These are phyloP conservation scores for Turritopsis dohrnii DNA, from an alignment of 30 jellyfish, hydroid and myxozoan genomes.

Conservation along the genomic window DNA sequence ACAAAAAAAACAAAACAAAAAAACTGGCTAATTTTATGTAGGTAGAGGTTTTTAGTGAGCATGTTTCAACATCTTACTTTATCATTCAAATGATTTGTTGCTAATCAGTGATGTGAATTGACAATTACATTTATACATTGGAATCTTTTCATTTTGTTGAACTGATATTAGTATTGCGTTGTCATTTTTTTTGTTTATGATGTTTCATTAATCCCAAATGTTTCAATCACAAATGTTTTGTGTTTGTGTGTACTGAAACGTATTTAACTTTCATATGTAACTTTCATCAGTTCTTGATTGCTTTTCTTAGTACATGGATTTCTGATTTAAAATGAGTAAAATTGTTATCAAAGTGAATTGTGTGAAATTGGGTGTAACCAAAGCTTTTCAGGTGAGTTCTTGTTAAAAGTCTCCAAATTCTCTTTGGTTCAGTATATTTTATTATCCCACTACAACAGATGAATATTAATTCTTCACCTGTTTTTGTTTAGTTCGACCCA, in stretches of 20 bases:
- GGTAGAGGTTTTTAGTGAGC: background rate
- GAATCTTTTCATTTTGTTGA: too few species aligned
- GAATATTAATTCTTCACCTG: background rate
- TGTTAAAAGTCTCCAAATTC: background rate
- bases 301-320: background rate
- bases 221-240: background rate
- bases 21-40: background rate
- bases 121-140: background rate
- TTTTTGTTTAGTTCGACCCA: conserved; percentile 57
- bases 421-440: too few species aligned
- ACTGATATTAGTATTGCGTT: background rate
- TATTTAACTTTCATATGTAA: too few species aligned
- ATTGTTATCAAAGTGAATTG: conserved; percentile 42
- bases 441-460: background rate
- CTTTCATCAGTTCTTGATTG: background rate
- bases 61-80: too few species aligned
- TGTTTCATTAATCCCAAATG: background rate
- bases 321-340: background rate
- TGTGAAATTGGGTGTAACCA: conserved; percentile 50
- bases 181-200: too few species aligned
- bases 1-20: too few species aligned
- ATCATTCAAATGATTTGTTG: background rate
- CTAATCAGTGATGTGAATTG: background rate
- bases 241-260: background rate
- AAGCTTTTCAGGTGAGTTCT: conserved; percentile 64